Base-by-base conservation (phyloP, 1,140 invertebrate genomes). In the Rhizoglyphus robini region DNA sequence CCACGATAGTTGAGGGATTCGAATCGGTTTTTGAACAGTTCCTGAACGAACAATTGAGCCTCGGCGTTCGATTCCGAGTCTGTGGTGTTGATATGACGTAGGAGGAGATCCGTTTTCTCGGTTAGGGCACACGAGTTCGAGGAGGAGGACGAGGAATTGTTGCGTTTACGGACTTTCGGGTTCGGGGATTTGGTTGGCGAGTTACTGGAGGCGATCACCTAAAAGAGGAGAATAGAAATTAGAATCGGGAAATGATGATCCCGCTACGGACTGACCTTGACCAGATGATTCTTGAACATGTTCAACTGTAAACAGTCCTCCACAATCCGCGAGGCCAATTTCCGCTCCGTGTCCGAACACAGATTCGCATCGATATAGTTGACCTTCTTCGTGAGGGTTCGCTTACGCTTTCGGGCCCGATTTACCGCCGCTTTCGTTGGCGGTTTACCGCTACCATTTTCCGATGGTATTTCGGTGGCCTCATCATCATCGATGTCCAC, bases 1-100 rank as follows among this genome's bases (percentile, higher is more conserved):
- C 18, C 29, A 2, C 30, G 58, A 46, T 60, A 60, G 29, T 32
- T 32, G 29, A 60, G 30, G 23, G 58, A 60, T 46, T 60, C 58
- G 27, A 60, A 60, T 27, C 58, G 58, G 36, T 60, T 60, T 3
- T 32, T 15, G 18, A 60, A 60, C 36, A 60, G 29, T n/a, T 8
- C 15, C 13, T 27, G 15, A 2, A 60, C 58, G 29, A 60, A 60
- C 23, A 11, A 18, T 46, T 60, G 58, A 34, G 58, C 58, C 29
- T 60, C 58, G 23, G 11, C 30, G 29, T 60, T 60, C 8, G 32
- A 38, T n/a, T 60, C 27, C 29, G 23, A 25, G 23, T 51, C 48
- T 3, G 13, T 27, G 23, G 23, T 20, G 29, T 51, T 51, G 1
- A 51, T n/a, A 13, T 13, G 23, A 20, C 23, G 15, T 25, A 51